Evolutionary conservation across 2,113 vertebrate genomes (phyloP), one percentile per base, ranked within the genome.

Genomic region (Mionectes macconnelli): DNA sequence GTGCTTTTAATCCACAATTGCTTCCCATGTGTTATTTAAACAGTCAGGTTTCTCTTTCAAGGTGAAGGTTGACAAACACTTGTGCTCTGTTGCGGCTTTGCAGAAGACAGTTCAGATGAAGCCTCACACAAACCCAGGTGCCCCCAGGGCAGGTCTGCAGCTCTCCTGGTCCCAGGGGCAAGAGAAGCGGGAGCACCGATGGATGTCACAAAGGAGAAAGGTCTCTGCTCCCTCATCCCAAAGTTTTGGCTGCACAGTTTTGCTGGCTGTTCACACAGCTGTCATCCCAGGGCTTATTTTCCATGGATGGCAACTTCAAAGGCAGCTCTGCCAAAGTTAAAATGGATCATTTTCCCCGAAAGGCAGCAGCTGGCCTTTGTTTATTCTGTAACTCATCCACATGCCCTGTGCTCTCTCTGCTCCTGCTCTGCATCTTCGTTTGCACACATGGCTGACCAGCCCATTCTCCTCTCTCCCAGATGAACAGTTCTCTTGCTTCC

Each of bases 211-310:
- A 60, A 39, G 10, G 30, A 78, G 9, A 66, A 82, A 27, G 15
- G 16, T 49, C 55, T 73, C 63, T n/a, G 35, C 72, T 14, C 12
- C 1, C n/a, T 40, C 7, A 22, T 3, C 5, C 69, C 47, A 2
- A 59, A 4, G 6, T 56, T 84, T 44, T 87, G 19, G n/a, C 55
- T 5, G 22, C 19, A 13, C 1, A 1, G 16, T 35, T 89, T 83
- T 62, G 52, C 0, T 0, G 35, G 24, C 57, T 73, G 31, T 10
- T 59, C 55, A 9, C 50, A 49, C 24, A 66, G 5, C 37, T 76
- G 56, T 50, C 39, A 68, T 30, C 16, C 40, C 4, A 3, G 85
- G 75, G n/a, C 20, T 40, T 52, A 14, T 14, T 86, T 84, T 62
- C 42, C 45, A 3, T 18, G 90, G 57, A 37, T 20, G 23, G 31